Percentiles rank a stretch among this genome's conserved stretches.
phyloP scores from a whole-genome alignment of 2,113 vertebrate species.

The Sitta europaea region DNA sequence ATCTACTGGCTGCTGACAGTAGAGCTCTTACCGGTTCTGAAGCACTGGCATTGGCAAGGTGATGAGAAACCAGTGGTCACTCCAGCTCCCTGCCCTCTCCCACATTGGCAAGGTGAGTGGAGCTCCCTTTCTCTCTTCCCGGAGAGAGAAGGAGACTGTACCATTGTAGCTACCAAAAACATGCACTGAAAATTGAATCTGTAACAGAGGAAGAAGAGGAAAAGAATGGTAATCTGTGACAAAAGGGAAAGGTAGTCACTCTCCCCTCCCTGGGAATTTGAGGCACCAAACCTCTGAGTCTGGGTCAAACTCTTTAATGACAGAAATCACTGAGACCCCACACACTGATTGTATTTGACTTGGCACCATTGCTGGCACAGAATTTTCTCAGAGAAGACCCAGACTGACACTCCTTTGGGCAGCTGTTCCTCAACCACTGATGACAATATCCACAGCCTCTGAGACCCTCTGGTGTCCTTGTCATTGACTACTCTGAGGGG shows the following conservation, averaged over 20 bases:
- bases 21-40: constrained; percentile 69
- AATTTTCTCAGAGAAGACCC: not conserved
- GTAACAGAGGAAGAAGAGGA: not conserved
- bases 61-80: constrained; percentile 80
- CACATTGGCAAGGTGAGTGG: constrained; percentile 60
- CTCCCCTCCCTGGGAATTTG: not conserved
- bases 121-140: constrained; percentile 64
- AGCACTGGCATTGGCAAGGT: constrained; percentile 76
- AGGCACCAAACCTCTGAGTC: not conserved
- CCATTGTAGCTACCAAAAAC: constrained; percentile 82
- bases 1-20: not conserved
- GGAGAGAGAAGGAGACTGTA: constrained; percentile 75
- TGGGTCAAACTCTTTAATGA: not conserved
- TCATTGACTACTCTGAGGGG: not conserved
- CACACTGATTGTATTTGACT: not conserved
- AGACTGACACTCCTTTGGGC: not conserved
- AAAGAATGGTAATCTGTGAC: not conserved
- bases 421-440: not conserved
- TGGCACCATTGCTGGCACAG: not conserved
- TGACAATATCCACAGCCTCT: not conserved
- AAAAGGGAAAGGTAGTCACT: not conserved
- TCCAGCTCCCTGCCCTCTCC: constrained; percentile 74
- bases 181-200: constrained; percentile 84
- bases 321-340: not conserved
- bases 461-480: not conserved